These are phyloP conservation scores for Poecilia wingei DNA, from an alignment of 2,797 vertebrate genomes.

Conservation along the genomic window DNA sequence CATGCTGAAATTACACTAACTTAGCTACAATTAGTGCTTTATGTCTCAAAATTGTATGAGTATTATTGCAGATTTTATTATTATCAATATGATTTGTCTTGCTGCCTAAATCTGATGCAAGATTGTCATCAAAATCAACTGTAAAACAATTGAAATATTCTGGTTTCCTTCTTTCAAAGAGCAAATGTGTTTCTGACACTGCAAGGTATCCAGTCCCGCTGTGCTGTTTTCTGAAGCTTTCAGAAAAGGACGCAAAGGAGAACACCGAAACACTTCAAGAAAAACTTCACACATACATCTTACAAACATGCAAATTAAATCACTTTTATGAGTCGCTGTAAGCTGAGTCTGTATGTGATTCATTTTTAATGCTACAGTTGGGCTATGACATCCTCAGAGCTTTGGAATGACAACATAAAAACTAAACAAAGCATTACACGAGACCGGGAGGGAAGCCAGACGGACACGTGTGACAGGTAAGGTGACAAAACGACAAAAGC, in stretches of 20 bases:
- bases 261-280: background rate
- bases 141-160: background rate
- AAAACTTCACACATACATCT: background rate
- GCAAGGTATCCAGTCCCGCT: background rate
- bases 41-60: background rate
- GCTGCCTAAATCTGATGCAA: background rate
- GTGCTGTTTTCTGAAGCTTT: background rate
- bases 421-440: background rate
- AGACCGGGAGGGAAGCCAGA: background rate
- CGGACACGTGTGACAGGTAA: constrained; percentile 24
- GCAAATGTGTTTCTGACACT: background rate
- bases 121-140: background rate
- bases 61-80: background rate
- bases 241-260: background rate
- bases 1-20: background rate
- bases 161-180: background rate
- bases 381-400: background rate
- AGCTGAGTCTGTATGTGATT: background rate
- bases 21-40: background rate
- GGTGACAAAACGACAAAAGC: constrained; percentile 12
- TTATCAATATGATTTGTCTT: background rate
- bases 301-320: background rate
- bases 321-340: background rate
- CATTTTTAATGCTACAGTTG: background rate
- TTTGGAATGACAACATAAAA: background rate